Conservation (phyloP, 2,888 invertebrate species). For the Salticus scenicus region DNA sequence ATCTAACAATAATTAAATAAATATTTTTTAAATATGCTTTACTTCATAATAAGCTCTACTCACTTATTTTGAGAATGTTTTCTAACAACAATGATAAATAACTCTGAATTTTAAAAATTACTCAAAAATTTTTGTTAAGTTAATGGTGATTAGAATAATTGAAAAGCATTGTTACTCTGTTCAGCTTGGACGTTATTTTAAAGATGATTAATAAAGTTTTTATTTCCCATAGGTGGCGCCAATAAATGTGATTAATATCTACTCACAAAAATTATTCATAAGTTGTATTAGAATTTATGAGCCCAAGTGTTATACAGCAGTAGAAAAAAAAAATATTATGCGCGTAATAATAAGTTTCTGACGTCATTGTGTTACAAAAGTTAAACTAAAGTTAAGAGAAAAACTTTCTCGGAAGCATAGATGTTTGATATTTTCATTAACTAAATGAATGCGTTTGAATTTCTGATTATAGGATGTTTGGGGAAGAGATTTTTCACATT, state of each 20-base stretch:
- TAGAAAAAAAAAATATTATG: no score
- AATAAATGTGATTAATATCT: neutral
- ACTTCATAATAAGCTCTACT: no score
- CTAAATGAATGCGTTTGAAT: neutral
- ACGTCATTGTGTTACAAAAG: neutral
- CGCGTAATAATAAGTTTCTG: neutral
- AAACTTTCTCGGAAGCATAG: neutral
- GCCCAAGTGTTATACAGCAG: no score
- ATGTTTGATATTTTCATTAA: conserved; percentile 9
- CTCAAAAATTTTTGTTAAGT: neutral
- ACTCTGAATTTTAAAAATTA: neutral
- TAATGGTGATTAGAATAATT: neutral
- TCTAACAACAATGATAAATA: no score
- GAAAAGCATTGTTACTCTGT: neutral
- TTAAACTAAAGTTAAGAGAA: neutral
- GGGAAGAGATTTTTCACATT: no score
- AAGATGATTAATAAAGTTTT: neutral
- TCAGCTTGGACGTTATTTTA: neutral
- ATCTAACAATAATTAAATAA: no score
- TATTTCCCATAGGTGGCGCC: neutral
- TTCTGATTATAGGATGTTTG: neutral
- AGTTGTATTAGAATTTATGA: neutral
- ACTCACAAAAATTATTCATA: neutral
- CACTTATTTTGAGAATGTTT: no score
- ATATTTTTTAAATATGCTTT: no score